A percentile compares a stretch with the other conserved stretches of the same genome.
Conservation (phyloP, 2,888 invertebrate genomes). For the Nudaria mundana region DNA sequence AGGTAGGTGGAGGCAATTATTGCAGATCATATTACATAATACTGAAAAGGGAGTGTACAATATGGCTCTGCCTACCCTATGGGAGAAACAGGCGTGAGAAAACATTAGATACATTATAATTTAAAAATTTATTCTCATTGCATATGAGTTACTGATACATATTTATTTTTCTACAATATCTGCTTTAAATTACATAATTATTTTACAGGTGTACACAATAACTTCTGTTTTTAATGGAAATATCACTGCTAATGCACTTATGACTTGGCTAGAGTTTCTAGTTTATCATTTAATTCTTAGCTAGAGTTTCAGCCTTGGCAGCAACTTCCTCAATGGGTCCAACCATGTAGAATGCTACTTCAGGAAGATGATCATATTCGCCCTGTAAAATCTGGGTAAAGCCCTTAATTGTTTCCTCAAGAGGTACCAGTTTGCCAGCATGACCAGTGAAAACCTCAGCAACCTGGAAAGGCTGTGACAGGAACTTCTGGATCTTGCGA, state of each 20-base stretch:
- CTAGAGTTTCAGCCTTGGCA: slow-evolving; percentile 90
- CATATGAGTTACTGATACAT: slow-evolving; percentile 28
- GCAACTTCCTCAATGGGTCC: slow-evolving; percentile 88
- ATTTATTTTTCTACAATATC: slow-evolving; percentile 30
- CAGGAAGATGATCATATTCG: slow-evolving; percentile 94
- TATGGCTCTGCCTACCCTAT: too few species aligned
- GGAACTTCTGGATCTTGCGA: slow-evolving; percentile 96
- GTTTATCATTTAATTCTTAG: slow-evolving; percentile 66
- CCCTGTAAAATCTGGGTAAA: slow-evolving; percentile 92
- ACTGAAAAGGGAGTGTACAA: too few species aligned
- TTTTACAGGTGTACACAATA: slow-evolving; percentile 16
- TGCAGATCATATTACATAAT: too few species aligned
- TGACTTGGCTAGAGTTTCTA: slow-evolving; percentile 85
- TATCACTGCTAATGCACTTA: slow-evolving; percentile 29
- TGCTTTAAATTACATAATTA: slow-evolving; percentile 21
- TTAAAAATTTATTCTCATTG: slow-evolving; percentile 28
- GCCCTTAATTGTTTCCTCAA: slow-evolving; percentile 93
- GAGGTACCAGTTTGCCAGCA: slow-evolving; percentile 93
- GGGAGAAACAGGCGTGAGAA: neutral
- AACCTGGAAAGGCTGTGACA: slow-evolving; percentile 96
- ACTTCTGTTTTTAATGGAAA: slow-evolving; percentile 19
- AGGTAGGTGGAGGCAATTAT: too few species aligned
- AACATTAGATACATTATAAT: slow-evolving; percentile 4
- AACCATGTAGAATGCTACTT: slow-evolving; percentile 98
- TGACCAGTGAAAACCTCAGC: slow-evolving; percentile 97